Base-by-base conservation (phyloP, 53 echinoderm and acorn worm genomes). In the Echinometra lucunter region DNA sequence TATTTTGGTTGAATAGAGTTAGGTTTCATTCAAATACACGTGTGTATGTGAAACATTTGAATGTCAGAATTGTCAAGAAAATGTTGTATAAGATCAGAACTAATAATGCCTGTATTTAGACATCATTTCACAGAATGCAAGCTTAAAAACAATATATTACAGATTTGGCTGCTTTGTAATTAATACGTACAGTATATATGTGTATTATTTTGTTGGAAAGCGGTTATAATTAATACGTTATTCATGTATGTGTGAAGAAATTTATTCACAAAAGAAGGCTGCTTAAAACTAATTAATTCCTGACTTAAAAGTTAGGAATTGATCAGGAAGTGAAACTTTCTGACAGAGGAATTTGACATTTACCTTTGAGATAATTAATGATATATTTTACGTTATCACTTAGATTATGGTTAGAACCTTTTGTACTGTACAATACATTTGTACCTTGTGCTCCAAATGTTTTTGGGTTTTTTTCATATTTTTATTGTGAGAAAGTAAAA, bases 151-250 rank as follows among this genome's bases (percentile, higher is more conserved):
- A 25, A 27, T 63, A 63, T 4, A 5, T 2, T 19, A 63, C 63
- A 63, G 6, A 25, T 63, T 7, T 63, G 72, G 35, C 72, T 72
- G 72, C 72, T 78, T 78, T 78, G 78, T 78, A 42, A 78, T 78
- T 78, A 18, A 38, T 78, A 78, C 23, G n/a, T n/a, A n/a, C n/a
- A n/a, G n/a, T n/a, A 37, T 40, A 21, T 78, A 42, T 78, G 78
- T 78, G 42, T 78, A 78, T 78, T 35, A 40, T 42, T 42, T 19
- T 78, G 78, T 78, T 42, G 18, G 19, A 78, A 78, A 78, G 78
- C 40, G 38, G 78, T 17, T 34, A 78, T 78, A 42, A 40, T 40
- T 42, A 5, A 34, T 66, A 66, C 25, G 27, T 66, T 56, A 56
- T 56, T 56, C 13, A 25, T 66, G 66, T 63, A 69, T 32, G 2